A percentile compares a stretch with the other conserved stretches of the same genome.
Conservation (phyloP, 2,113 vertebrate species). For the Planiliza haematocheilus region DNA sequence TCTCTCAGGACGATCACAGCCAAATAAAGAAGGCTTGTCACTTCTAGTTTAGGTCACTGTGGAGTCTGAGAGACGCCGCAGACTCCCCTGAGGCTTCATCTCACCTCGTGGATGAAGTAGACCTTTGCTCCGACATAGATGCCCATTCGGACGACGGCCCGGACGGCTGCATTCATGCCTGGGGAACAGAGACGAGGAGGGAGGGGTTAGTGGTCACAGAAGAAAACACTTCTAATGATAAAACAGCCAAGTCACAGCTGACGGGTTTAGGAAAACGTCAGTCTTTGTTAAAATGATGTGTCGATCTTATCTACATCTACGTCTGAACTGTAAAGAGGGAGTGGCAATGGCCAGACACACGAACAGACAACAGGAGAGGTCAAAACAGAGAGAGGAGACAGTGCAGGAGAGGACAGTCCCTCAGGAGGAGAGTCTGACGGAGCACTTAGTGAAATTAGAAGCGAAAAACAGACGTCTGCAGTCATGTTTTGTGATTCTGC, state of each 20-base stretch:
- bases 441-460: conserved; percentile 50
- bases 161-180: conserved; percentile 79
- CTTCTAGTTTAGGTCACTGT: neutral
- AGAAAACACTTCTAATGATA: no score
- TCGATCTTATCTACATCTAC: no score
- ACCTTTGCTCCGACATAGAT: conserved; percentile 80
- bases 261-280: no score
- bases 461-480: no score
- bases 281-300: no score
- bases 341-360: neutral
- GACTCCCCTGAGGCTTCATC: neutral
- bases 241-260: no score
- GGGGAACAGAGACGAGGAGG: neutral
- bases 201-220: neutral
- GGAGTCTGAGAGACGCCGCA: neutral
- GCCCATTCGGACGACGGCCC: conserved; percentile 75
- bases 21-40: neutral
- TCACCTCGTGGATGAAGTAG: conserved; percentile 80
- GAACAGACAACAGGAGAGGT: neutral
- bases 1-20: neutral
- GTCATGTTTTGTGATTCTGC: no score
- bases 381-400: accelerated
- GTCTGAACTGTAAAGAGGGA: no score
- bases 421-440: neutral
- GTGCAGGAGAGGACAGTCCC: neutral